Base-by-base conservation (phyloP, 2,888 invertebrate genomes). In the Matsumyia berberina region DNA sequence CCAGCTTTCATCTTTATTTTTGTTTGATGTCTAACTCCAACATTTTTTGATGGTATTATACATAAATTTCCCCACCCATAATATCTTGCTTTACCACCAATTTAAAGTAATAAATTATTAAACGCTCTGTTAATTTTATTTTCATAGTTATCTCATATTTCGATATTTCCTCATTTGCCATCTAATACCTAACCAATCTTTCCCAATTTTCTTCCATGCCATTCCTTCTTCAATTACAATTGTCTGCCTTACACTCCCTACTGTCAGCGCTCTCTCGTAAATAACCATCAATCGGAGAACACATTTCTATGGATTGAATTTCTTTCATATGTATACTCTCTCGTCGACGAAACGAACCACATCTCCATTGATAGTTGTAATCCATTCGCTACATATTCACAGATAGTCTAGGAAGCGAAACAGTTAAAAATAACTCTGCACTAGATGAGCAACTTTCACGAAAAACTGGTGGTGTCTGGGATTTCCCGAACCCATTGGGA, bases 131-230 rank as follows among this genome's bases (percentile, higher is more conserved):
- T 72, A 67, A 53, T 37, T 72, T 42, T 15, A 55, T 67, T 33
- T 39, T 42, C 15, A 8, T 9, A 35, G 19, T 17, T 46, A 46
- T 70, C 53, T 85, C 69, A 58, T 31, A 69, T 76, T 80, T 70
- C 80, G n/a, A 49, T 70, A 51, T 85, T 85, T 85, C 85, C 85
- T 85, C 85, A 85, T 85, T 74, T 51, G 83, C 49, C 37, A 83
- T 42, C 66, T 55, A 33, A 80, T 76, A 85, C 57, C 33, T 3
- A 31, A 46, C 35, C 35, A 46, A 62, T 78, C 44, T 78, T 78
- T 78, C 77, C 46, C 74, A 74, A 66, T 66, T 74, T 62, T 9
- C 29, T 33, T 55, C 17, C 29, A 31, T n/a, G 31, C 8, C n/a
- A 31, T 39, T n/a, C 31, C 35, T 33, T 35, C 31, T 53, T 46